phyloP scores from a whole-genome alignment of 2,113 vertebrate genomes.

The Salvelinus alpinus region DNA sequence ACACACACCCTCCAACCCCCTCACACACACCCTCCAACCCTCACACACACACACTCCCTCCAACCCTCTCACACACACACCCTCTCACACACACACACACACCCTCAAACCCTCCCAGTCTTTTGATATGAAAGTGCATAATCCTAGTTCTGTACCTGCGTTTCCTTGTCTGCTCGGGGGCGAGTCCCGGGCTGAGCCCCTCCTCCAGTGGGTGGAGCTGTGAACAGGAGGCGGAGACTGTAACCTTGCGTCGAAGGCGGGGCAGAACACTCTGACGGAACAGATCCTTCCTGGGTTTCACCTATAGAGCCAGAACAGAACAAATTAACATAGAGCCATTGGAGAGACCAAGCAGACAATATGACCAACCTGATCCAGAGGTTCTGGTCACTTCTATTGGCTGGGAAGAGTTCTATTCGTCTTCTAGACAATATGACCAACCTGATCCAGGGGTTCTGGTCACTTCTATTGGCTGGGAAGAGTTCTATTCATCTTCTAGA shows the following conservation, averaged over 20 bases:
- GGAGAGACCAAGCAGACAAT: too few species aligned
- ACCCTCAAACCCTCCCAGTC: too few species aligned
- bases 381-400: too few species aligned
- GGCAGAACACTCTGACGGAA: conserved; percentile 74
- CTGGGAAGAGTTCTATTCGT: background rate
- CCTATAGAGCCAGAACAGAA: conserved; percentile 36
- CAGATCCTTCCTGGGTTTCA: conserved; percentile 58
- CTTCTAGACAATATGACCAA: background rate
- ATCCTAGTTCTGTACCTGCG: conserved; percentile 37
- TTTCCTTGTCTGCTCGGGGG: conserved; percentile 41
- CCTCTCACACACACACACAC: too few species aligned
- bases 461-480: too few species aligned
- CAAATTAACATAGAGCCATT: background rate
- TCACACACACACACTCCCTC: too few species aligned
- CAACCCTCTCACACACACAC: too few species aligned
- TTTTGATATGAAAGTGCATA: too few species aligned
- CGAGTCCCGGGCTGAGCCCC: conserved; percentile 12
- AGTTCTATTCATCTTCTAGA: background rate
- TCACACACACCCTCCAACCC: too few species aligned
- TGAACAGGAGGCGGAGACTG: conserved; percentile 68
- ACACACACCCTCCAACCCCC: too few species aligned
- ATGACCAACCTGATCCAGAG: too few species aligned
- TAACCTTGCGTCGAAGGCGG: conserved; percentile 64
- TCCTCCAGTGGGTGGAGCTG: conserved; percentile 66
- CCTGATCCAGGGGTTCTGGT: too few species aligned